Evolutionary conservation across 2,888 invertebrate genomes (phyloP), one percentile per base, ranked within the genome.

Genomic region (Caenorhabditis sp.): DNA sequence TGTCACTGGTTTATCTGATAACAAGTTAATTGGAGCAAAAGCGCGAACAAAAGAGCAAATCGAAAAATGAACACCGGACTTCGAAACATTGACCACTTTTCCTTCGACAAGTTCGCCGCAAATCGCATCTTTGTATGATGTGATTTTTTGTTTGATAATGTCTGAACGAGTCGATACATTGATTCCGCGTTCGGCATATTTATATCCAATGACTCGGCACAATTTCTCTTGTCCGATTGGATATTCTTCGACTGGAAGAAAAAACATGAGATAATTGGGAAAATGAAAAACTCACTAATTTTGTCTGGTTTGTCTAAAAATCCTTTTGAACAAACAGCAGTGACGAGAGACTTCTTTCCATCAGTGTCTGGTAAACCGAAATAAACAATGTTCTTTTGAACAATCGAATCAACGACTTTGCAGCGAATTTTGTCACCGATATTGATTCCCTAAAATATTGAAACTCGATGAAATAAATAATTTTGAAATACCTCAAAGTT

Each of bases 171-270:
- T 83, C 0, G 84, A 77, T 12, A 87, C 82, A 17, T 78, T 31
- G 6, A 87, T 26, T 0, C 70, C 31, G 10, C 86, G 66, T 31
- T 85, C 87, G 12, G 82, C 71, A 49, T 79, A 69, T n/a, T 68
- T 64, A 58, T 77, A 82, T 43, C 74, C 82, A 17, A 82, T 75
- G 6, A 87, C 79, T 21, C 84, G 78, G 53, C 83, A 82, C 23
- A 70, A 23, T 62, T 83, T 83, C 37, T 69, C 69, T 5, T 77
- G 62, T 21, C 85, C 86, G 17, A 77, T 49, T 53, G 68, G 62
- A 65, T 79, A 82, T n/a, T 67, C 63, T 0, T 58, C 49, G 19
- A 63, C 74, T 76, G 58, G 36, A 36, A 37, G 6, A 17, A 37
- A 62, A 23, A 5, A 5, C 23, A 10, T 19, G 50, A 51, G 27